These are phyloP conservation scores for Tetramorium simillimum DNA, from an alignment of 1,140 invertebrate genomes.

Conservation along the genomic window DNA sequence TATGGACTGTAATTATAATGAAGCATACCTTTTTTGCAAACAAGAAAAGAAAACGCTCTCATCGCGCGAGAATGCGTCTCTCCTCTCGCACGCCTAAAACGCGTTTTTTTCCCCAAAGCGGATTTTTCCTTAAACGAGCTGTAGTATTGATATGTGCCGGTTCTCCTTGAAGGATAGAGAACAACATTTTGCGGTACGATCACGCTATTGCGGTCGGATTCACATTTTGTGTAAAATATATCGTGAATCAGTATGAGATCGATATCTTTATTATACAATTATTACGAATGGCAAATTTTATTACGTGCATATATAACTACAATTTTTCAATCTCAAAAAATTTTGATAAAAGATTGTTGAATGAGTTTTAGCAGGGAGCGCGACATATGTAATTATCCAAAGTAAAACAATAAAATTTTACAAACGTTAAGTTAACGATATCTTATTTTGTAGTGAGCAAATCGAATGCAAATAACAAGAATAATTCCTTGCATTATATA, in stretches of 20 bases:
- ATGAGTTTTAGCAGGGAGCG: background rate
- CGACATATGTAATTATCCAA: background rate
- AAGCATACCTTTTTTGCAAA: background rate
- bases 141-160: background rate
- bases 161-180: slow-evolving; percentile 33
- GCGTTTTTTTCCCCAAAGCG: background rate
- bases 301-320: background rate
- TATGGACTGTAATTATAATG: background rate
- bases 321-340: background rate
- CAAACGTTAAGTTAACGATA: background rate
- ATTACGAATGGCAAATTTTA: background rate
- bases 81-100: background rate
- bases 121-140: background rate
- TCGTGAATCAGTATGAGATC: background rate
- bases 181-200: slow-evolving; percentile 18
- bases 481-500: background rate
- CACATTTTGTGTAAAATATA: background rate
- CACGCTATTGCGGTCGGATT: background rate
- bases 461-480: background rate
- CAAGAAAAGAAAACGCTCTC: background rate
- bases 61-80: background rate
- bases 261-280: background rate
- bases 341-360: background rate
- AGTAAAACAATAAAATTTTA: background rate
- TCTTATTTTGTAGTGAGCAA: background rate